Conservation (phyloP, 2,888 invertebrate genomes). For the Tetramorium bicarinatum region DNA sequence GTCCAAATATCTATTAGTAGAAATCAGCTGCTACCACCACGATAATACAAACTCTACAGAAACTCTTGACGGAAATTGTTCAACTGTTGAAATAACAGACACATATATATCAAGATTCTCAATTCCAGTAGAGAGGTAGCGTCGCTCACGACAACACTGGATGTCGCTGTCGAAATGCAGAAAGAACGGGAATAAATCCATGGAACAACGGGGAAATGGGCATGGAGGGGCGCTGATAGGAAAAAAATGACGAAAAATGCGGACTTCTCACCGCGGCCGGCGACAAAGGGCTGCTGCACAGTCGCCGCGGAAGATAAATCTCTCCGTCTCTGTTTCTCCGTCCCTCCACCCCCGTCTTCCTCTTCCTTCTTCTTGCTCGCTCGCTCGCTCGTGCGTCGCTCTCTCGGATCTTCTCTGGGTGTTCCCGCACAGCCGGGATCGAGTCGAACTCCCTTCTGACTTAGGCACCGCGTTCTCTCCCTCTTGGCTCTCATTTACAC, state of each 20-base stretch:
- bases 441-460: conserved; percentile 67
- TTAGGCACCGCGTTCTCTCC: conserved; percentile 51
- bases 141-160: conserved; percentile 5
- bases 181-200: conserved; percentile 51
- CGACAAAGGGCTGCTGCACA: conserved; percentile 83
- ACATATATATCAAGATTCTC: background rate
- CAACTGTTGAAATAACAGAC: background rate
- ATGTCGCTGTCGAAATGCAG: conserved; percentile 13
- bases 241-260: conserved; percentile 65
- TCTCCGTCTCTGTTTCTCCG: conserved; percentile 80
- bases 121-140: conserved; percentile 25
- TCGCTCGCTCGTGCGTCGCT: background rate
- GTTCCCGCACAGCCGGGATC: conserved; percentile 39
- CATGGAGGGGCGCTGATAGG: conserved; percentile 30
- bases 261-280: conserved; percentile 78
- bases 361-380: conserved; percentile 34
- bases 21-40: conserved; percentile 35
- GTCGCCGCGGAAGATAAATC: conserved; percentile 81
- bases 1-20: background rate
- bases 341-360: conserved; percentile 36
- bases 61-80: background rate
- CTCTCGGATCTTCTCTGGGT: conserved; percentile 41
- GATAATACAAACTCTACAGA: background rate
- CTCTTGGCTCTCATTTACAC: conserved; percentile 85
- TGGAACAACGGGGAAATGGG: conserved; percentile 8